Percentiles rank a stretch among this genome's conserved stretches.
These are phyloP conservation scores for Drosophila tani DNA, from an alignment of 1,140 invertebrate genomes.

Conservation along the genomic window DNA sequence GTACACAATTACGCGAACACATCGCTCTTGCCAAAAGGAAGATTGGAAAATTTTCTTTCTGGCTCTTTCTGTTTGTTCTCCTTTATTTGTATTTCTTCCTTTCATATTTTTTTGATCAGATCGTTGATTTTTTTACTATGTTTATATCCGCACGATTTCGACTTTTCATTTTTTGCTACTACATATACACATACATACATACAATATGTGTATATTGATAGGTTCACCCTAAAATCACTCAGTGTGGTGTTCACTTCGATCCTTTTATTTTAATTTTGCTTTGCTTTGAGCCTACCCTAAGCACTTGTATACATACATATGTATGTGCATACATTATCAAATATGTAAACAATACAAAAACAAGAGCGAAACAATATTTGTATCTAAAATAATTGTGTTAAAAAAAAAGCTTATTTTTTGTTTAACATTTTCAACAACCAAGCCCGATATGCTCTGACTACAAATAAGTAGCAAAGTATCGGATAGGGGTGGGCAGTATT, in stretches of 20 bases:
- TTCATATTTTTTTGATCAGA: conserved; percentile 26
- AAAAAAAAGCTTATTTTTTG: no score
- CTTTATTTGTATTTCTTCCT: neutral
- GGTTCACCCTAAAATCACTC: no score
- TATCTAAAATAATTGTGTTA: neutral
- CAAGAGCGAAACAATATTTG: neutral
- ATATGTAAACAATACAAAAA: neutral
- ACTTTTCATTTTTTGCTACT: conserved; percentile 25
- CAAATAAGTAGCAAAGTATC: no score
- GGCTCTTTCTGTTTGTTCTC: conserved; percentile 19
- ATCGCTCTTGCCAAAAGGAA: conserved; percentile 26
- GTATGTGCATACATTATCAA: no score
- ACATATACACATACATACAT: no score
- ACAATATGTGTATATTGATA: no score
- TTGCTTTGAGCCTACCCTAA: no score
- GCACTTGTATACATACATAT: no score
- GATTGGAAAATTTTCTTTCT: conserved; percentile 14
- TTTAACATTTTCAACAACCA: no score
- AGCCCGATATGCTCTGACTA: no score
- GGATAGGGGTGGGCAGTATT: no score
- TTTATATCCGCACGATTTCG: conserved; percentile 33
- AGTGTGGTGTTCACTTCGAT: neutral
- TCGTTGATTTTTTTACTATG: conserved; percentile 42
- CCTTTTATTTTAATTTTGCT: no score
- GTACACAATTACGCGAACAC: conserved; percentile 66